Percentiles rank a stretch among this genome's conserved stretches.
These are phyloP conservation scores for Danio choprae DNA, from an alignment of 2,797 vertebrate species.

Conservation along the genomic window DNA sequence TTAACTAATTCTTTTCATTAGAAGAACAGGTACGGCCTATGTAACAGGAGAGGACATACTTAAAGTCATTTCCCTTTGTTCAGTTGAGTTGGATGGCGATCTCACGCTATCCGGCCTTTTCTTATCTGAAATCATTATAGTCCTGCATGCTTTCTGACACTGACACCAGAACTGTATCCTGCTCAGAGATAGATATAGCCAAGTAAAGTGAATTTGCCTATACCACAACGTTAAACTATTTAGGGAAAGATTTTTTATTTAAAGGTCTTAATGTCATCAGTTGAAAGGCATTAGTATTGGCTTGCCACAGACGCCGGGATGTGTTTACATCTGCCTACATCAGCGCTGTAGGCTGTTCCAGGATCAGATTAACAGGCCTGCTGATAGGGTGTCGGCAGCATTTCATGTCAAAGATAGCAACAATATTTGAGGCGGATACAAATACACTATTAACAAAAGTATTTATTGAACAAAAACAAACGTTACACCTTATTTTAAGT, in stretches of 20 bases:
- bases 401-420: conserved; percentile 23
- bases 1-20: conserved; percentile 62
- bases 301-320: conserved; percentile 26
- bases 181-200: conserved; percentile 12
- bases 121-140: conserved; percentile 60
- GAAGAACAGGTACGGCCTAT: conserved; percentile 47
- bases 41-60: conserved; percentile 65
- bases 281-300: conserved; percentile 44
- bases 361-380: conserved; percentile 49
- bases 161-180: conserved; percentile 1
- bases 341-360: conserved; percentile 28
- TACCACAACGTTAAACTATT: not conserved
- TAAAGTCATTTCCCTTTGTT: conserved; percentile 56
- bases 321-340: conserved; percentile 54
- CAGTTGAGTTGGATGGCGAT: conserved; percentile 21
- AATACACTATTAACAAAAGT: too few species aligned
- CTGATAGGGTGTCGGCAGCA: conserved; percentile 30
- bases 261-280: conserved; percentile 1
- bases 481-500: too few species aligned
- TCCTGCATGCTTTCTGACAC: conserved; percentile 16
- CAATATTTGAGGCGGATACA: not conserved
- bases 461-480: too few species aligned
- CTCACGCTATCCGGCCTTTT: conserved; percentile 52
- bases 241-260: not conserved
- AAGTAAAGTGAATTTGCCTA: conserved; percentile 10